Conservation (phyloP, 2,797 vertebrate genomes). For the Scarus forsteni region DNA sequence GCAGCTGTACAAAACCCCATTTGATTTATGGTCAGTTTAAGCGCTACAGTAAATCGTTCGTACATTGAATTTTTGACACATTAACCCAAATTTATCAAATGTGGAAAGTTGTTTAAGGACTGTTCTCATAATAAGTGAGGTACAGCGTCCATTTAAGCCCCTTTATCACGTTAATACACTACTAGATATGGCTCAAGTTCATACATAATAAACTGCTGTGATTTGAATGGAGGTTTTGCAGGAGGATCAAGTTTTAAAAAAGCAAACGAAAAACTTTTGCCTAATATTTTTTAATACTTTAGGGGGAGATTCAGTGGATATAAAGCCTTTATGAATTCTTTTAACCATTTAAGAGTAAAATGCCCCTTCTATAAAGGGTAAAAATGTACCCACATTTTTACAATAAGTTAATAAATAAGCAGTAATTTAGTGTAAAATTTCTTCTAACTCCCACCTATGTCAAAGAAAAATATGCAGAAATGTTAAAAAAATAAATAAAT, state of each 20-base stretch:
- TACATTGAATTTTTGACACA: rapidly evolving
- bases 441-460: no score
- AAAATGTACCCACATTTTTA: no score
- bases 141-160: not conserved
- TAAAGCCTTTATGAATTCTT: no score
- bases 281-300: no score
- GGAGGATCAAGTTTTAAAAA: not conserved
- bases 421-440: no score
- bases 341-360: no score
- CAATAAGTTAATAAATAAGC: no score
- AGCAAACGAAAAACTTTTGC: no score
- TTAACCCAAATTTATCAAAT: not conserved
- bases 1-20: conserved; percentile 31
- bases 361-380: no score
- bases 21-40: conserved; percentile 18
- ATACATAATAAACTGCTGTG: not conserved
- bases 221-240: conserved; percentile 7
- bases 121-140: rapidly evolving
- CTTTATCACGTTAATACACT: not conserved
- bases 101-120: not conserved
- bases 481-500: no score
- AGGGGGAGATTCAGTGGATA: no score
- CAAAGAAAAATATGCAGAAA: no score
- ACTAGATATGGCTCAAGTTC: not conserved
- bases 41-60: not conserved